Conservation (phyloP, 2,888 invertebrate species). For the Diploptera punctata region DNA sequence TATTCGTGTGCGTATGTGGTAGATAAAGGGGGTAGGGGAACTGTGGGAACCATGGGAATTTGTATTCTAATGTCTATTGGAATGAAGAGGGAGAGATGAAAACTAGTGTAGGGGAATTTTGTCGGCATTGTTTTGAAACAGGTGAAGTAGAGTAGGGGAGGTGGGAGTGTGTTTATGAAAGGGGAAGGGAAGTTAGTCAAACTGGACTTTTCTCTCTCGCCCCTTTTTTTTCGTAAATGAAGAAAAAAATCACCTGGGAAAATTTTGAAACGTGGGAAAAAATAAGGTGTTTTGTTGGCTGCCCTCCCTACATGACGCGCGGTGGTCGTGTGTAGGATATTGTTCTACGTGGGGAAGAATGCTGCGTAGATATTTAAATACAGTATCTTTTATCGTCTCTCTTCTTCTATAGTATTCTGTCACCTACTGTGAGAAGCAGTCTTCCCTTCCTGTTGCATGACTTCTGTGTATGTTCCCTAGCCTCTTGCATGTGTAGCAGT, state of each 20-base stretch:
- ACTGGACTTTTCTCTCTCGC: not conserved
- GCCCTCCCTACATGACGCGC: not conserved
- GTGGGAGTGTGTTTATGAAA: not conserved
- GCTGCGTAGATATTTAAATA: not conserved
- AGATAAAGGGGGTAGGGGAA: not conserved
- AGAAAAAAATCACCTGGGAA: conserved; percentile 9
- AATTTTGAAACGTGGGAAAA: conserved; percentile 17
- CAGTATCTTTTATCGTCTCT: too few relatives aligned
- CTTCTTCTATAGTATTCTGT: too few relatives aligned
- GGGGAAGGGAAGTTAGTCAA: not conserved
- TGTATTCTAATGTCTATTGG: conserved; percentile 5
- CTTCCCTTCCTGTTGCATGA: too few relatives aligned
- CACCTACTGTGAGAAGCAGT: too few relatives aligned
- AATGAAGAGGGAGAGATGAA: not conserved
- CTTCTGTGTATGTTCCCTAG: too few relatives aligned
- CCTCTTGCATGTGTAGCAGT: too few relatives aligned
- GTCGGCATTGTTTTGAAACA: conserved; percentile 20
- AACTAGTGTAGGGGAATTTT: not conserved
- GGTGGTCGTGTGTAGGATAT: conserved; percentile 10
- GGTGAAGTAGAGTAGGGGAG: conserved; percentile 3
- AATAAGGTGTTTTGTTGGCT: not conserved
- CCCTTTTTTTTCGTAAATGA: not conserved
- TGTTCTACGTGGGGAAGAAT: not conserved
- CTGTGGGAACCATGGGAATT: not conserved
- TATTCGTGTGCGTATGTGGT: not conserved